phyloP scores from a whole-genome alignment of 2,113 vertebrate species.

The Alaudala cheleensis region DNA sequence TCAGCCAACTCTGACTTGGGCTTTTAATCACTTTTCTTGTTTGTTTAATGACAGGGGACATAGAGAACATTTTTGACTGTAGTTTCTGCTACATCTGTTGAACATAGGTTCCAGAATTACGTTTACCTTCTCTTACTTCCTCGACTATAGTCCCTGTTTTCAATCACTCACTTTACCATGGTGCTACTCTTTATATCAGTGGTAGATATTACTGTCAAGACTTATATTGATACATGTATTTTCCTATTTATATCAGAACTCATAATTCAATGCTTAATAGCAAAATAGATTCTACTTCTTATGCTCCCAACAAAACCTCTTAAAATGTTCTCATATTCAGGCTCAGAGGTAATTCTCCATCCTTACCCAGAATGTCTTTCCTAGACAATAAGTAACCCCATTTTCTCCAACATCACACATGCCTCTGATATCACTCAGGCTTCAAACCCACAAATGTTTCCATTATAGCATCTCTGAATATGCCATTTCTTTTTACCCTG shows the following conservation, averaged over 20 bases:
- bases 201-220: not conserved
- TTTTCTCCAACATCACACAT: not conserved
- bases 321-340: not conserved
- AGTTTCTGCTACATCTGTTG: not conserved
- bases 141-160: not conserved
- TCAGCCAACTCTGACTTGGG: not conserved
- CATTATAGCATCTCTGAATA: not conserved
- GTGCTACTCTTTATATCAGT: not conserved
- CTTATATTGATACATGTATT: not conserved
- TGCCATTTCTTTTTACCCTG: not conserved
- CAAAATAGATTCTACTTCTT: not conserved
- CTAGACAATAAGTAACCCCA: not conserved
- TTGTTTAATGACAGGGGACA: not conserved
- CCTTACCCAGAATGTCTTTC: not conserved
- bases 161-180: not conserved
- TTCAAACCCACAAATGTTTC: not conserved
- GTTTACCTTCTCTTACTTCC: not conserved
- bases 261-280: not conserved
- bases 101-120: not conserved
- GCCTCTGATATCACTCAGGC: not conserved
- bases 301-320: not conserved
- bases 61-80: not conserved
- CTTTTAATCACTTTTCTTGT: not conserved
- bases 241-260: not conserved
- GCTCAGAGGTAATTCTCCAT: not conserved